Percentiles rank a stretch among this genome's conserved stretches.
Conservation (phyloP, 2,113 vertebrate species). For the Psilopsiagon aymara region DNA sequence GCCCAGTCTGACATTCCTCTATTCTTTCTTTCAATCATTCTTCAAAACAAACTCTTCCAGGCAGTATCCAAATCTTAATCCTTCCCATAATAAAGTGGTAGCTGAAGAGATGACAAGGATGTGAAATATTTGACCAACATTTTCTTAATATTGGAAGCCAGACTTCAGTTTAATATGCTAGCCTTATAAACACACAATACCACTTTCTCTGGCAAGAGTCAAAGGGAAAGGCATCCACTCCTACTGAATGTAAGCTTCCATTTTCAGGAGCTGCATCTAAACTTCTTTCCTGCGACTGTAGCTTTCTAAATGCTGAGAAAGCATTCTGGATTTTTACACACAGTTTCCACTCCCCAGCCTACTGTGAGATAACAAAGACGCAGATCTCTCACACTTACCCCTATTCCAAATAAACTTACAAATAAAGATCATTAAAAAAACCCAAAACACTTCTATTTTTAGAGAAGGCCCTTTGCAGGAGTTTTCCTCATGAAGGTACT, state of each 20-base stretch:
- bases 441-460: background rate
- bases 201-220: slow-evolving; percentile 16
- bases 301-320: background rate
- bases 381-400: background rate
- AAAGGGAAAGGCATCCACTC: slow-evolving; percentile 15
- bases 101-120: slow-evolving; percentile 60
- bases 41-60: slow-evolving; percentile 60
- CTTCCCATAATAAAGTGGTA: slow-evolving; percentile 60
- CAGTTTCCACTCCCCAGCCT: background rate
- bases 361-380: background rate
- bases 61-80: slow-evolving; percentile 53
- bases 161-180: background rate
- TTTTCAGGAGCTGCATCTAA: background rate
- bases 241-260: slow-evolving; percentile 30
- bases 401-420: background rate
- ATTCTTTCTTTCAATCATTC: slow-evolving; percentile 22
- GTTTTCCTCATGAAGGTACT: background rate
- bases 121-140: slow-evolving; percentile 51
- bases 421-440: background rate
- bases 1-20: slow-evolving; percentile 33
- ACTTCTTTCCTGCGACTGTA: background rate
- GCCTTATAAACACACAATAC: slow-evolving; percentile 54
- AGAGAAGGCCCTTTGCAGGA: background rate
- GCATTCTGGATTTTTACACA: background rate
- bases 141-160: slow-evolving; percentile 48